Percentiles rank a stretch among this genome's conserved stretches.
phyloP scores from a whole-genome alignment of 2,113 vertebrate species.

The Ovis aries region ARS-UI_Ramb_v3.0 NC_056061.1:56932001-56932500 shows the following conservation, averaged over 20 bases:
- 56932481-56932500: neutral
- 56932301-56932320: neutral
- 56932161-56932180: neutral
- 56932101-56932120: neutral
- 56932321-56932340: neutral
- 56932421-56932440: neutral
- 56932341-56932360: neutral
- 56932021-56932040: neutral
- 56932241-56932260: neutral
- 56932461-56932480: neutral
- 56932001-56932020: neutral
- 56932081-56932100: neutral
- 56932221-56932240: neutral
- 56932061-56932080: neutral
- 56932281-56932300: neutral
- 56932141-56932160: neutral
- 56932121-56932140: neutral
- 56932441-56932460: slow-evolving; percentile 30
- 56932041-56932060: neutral
- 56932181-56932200: neutral
- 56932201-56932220: neutral
- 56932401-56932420: neutral
- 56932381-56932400: neutral
- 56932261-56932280: neutral
- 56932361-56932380: slow-evolving; percentile 21